Base-by-base conservation (phyloP, 1,140 invertebrate genomes). In the Coenobita brevimanus region DNA sequence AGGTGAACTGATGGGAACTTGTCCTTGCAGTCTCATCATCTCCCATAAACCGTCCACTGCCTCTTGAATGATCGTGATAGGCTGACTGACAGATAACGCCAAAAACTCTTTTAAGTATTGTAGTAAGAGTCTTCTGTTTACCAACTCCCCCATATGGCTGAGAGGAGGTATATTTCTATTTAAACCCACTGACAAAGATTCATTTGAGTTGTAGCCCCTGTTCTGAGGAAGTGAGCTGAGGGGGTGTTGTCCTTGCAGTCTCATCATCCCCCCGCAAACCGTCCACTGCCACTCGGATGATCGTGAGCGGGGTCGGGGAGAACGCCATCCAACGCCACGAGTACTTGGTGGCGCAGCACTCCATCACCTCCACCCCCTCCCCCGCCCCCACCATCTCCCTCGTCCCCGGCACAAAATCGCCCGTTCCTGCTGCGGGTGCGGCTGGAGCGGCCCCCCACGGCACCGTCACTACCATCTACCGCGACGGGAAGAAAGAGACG, bases 401-500 rank as follows among this genome's bases (percentile, higher is more conserved):
- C 27, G 67, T 57, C 57, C n/a, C n/a, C n/a, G 83, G 83, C 38
- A 64, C 71, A 81, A 89, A 89, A 62, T 89, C 88, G 27, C 88
- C 88, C 8, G 75, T 89, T 36, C 88, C 88, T 27, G 73, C 88
- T n/a, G 73, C 85, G 13, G 83, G 67, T 24, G 82, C 87, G n/a
- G 50, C 82, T 24, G 60, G 43, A 33, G 69, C 67, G n/a, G 67
- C 64, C 2, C 54, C 87, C 17, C 82, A 75, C 54, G 89, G 89
- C 82, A 90, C 89, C 33, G 87, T 90, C 67, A 90, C 91, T 0
- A 91, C 91, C 33, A 91, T 91, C 54, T 91, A 91, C 13, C 91
- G 91, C 54, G 91, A 91, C 82, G 92, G 92, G 62, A 93, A 94
- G 91, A 93, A 94, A 91, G 93, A 94, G 91, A 94, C 94, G 78